phyloP scores from a whole-genome alignment of 2,888 invertebrate species.

The Dichetophora obliterata region DNA sequence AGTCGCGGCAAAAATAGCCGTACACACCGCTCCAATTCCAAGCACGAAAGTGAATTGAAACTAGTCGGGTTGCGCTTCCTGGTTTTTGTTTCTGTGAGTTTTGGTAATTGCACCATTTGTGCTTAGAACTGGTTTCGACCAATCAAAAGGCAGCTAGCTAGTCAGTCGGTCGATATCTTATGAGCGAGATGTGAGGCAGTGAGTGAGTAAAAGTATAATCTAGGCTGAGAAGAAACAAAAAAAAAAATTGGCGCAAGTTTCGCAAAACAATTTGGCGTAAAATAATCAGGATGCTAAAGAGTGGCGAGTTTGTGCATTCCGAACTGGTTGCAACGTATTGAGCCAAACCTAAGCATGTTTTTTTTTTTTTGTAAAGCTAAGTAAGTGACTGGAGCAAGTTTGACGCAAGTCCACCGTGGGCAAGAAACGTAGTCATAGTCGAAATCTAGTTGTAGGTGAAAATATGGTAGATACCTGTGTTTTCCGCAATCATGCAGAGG shows the following conservation, averaged over 20 bases:
- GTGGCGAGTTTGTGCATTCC: background rate
- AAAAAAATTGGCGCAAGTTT: background rate
- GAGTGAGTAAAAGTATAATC: slow-evolving; percentile 4
- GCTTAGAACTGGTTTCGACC: slow-evolving; percentile 29
- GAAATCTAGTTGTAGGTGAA: background rate
- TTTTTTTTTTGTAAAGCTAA: too few species aligned
- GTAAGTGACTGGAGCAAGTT: slow-evolving; percentile 14
- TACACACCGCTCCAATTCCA: slow-evolving; percentile 34
- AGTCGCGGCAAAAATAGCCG: slow-evolving; percentile 8
- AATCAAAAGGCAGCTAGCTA: slow-evolving; percentile 10
- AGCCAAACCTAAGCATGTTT: too few species aligned
- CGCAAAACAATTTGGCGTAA: background rate
- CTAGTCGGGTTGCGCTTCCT: slow-evolving; percentile 18
- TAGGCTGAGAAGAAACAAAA: background rate
- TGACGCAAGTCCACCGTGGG: background rate
- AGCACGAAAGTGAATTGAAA: slow-evolving; percentile 28
- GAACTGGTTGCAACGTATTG: too few species aligned
- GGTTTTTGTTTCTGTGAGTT: slow-evolving; percentile 16
- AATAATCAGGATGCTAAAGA: slow-evolving; percentile 10
- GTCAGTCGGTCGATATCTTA: background rate
- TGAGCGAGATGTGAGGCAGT: background rate
- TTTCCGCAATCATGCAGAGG: slow-evolving; percentile 6
- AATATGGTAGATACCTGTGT: slow-evolving; percentile 5
- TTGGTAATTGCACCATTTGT: background rate
- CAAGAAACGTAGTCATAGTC: background rate